Evolutionary conservation across 2,797 vertebrate genomes (phyloP).

Genomic region (Taenioides sp.): DNA sequence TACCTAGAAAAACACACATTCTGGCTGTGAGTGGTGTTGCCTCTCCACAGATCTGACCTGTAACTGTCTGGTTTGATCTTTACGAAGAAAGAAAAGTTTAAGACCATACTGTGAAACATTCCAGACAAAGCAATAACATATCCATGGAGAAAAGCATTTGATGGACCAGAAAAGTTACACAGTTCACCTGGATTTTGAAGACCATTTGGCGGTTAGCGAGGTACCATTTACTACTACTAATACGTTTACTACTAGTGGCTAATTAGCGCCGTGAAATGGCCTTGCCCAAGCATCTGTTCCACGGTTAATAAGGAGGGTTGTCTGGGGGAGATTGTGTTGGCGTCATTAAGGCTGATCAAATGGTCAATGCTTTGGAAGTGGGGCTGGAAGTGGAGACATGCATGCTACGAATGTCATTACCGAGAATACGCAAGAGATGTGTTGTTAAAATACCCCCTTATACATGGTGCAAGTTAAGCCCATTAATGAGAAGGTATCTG

Average conservation of each 20-base stretch:
- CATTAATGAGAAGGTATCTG: neutral
- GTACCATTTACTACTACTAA: constrained; percentile 47
- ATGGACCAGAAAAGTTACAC: no score
- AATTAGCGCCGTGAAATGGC: constrained; percentile 74
- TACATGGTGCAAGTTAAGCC: neutral
- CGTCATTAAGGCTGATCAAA: constrained; percentile 77
- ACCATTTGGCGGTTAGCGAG: neutral
- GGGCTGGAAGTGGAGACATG: constrained; percentile 40
- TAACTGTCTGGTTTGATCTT: no score
- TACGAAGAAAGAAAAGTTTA: no score
- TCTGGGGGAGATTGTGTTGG: constrained; percentile 68
- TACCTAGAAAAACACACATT: no score
- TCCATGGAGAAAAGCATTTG: no score
- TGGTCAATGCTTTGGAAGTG: constrained; percentile 62
- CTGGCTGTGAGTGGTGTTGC: no score
- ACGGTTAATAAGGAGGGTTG: constrained; percentile 68
- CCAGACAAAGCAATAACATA: no score
- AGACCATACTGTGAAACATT: no score
- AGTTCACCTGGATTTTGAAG: neutral
- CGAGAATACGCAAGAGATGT: no score
- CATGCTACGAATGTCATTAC: constrained; percentile 41
- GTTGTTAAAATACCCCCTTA: no score
- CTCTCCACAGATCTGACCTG: no score
- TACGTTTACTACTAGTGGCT: constrained; percentile 71
- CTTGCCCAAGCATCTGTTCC: constrained; percentile 78